phyloP scores from a whole-genome alignment of 2,888 invertebrate species.

The Diplazon laetatorius region DNA sequence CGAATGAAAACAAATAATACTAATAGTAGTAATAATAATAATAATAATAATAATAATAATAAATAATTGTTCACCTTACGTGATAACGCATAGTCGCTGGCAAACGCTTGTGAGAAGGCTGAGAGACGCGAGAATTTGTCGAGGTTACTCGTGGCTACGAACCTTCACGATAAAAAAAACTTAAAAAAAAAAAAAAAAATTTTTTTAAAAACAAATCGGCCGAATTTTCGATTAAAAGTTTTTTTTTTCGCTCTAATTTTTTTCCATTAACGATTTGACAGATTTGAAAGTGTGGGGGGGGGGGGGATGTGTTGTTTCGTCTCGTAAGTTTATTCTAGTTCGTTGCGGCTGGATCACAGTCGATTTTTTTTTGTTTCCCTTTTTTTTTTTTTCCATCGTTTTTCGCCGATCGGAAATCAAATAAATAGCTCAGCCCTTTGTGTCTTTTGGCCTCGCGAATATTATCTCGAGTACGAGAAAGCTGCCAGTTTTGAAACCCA shows the following conservation, averaged over 20 bases:
- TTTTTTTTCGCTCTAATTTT: not conserved
- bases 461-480: too few species aligned
- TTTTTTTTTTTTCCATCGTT: too few species aligned
- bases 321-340: conserved; percentile 67
- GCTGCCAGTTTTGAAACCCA: too few species aligned
- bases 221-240: not conserved
- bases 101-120: conserved; percentile 54
- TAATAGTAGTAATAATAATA: too few species aligned
- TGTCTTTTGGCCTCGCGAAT: too few species aligned
- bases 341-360: conserved; percentile 79
- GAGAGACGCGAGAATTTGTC: conserved; percentile 33
- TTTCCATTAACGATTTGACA: too few species aligned
- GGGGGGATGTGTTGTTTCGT: conserved; percentile 51
- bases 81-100: conserved; percentile 37
- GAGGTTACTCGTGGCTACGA: conserved; percentile 60
- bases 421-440: too few species aligned
- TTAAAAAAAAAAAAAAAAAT: not conserved
- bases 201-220: too few species aligned
- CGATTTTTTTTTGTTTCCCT: too few species aligned
- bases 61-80: not conserved
- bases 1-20: not conserved
- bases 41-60: too few species aligned
- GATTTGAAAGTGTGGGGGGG: too few species aligned
- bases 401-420: too few species aligned
- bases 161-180: conserved; percentile 56